Evolutionary conservation across 2,888 invertebrate species (phyloP).

Genomic region (Crossocerus cetratus): DNA sequence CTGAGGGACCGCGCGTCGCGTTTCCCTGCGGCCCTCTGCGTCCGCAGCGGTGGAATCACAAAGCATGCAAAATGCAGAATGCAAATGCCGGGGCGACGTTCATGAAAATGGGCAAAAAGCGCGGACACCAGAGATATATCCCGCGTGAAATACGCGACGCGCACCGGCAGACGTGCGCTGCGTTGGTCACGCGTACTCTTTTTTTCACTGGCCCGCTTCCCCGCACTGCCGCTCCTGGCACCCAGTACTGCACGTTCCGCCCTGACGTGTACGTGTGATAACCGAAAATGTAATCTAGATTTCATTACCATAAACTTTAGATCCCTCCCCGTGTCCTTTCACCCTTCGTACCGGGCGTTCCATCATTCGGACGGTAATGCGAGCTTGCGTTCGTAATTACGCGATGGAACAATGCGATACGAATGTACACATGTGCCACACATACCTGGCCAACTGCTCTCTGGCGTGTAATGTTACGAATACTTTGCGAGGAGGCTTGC

Average conservation of each 20-base stretch:
- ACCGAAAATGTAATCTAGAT: constrained; percentile 55
- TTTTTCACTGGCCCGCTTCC: background rate
- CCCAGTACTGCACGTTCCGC: background rate
- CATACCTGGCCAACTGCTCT: too few species aligned
- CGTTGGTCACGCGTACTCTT: background rate
- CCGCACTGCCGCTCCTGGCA: background rate
- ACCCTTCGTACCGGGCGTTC: constrained; percentile 17
- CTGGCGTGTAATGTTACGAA: too few species aligned
- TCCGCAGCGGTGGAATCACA: constrained; percentile 69
- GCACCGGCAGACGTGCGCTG: background rate
- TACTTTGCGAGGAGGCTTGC: too few species aligned
- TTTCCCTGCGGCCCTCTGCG: constrained; percentile 16
- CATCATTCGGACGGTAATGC: constrained; percentile 51
- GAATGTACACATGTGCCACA: too few species aligned
- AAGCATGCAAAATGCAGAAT: constrained; percentile 74
- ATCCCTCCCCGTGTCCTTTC: background rate
- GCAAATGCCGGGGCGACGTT: constrained; percentile 68
- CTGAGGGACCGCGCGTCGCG: background rate
- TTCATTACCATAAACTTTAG: constrained; percentile 57
- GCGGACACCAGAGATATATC: constrained; percentile 54
- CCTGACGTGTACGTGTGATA: constrained; percentile 37
- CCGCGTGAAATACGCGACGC: constrained; percentile 55
- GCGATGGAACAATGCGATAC: constrained; percentile 3
- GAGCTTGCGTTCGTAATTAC: constrained; percentile 35
- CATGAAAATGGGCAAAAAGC: constrained; percentile 72